Evolutionary conservation across 1,140 invertebrate species (phyloP), one percentile per base, ranked within the genome.

Genomic region (Anadara kagoshimensis): DNA sequence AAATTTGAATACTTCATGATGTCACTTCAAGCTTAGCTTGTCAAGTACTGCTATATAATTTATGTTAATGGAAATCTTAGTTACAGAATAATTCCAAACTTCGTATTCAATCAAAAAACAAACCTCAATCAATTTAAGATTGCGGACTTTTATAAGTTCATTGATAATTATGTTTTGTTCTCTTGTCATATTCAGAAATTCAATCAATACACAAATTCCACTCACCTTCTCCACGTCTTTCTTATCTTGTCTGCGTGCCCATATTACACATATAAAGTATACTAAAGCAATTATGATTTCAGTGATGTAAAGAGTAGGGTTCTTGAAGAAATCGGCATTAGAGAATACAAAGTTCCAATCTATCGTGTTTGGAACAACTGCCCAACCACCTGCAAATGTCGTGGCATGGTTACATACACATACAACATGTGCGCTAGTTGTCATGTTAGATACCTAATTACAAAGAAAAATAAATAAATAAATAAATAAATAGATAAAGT

Each of bases 271-370:
- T 0, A 89, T 53, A 18, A 91, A 74, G 72, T 91, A 92, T 14
- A 91, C 68, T 11, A 85, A 68, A 20, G 84, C 64, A 5, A 91
- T 89, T 5, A 91, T 79, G 29, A 92, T 91, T 53, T 91, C 86
- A 0, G 90, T 91, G 62, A 90, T 83, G 76, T 92, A 92, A 54
- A 92, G 88, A 1, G 91, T 91, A 5, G 91, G 86, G 81, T 92
- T 92, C 79, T 91, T 90, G 8, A 84, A 80, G 79, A 92, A 92
- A 49, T 90, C 90, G n/a, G 89, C 88, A 75, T 90, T 88, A 26
- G 81, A 76, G 24, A 90, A 88, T 5, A 90, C 83, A 67, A 86
- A 89, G 66, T 85, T 79, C 79, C 87, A 90, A 81, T 90, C 88
- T 11, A 90, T 88, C 18, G 82, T 82, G 69, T 90, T 90, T 0